Evolutionary conservation across 2,888 invertebrate species (phyloP).

Genomic region (Watsonalla cultraria): DNA sequence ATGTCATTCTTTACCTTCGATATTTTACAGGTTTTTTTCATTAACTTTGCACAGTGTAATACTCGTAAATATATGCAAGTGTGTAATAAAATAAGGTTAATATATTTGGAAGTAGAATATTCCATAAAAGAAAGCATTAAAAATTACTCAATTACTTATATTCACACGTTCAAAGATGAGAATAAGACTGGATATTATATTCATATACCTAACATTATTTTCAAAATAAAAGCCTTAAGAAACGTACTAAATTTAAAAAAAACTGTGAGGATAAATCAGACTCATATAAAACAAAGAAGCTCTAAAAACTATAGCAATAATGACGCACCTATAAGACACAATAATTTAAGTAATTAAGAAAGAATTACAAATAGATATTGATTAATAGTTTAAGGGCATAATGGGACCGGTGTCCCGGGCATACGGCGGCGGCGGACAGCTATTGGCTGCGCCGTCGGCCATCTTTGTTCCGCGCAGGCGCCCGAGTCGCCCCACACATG

Average conservation of each 20-base stretch:
- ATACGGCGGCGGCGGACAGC: slow-evolving; percentile 24
- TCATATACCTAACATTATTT: too few relatives aligned
- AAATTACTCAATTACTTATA: background rate
- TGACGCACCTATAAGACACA: too few relatives aligned
- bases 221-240: too few relatives aligned
- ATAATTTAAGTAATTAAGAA: slow-evolving; percentile 34
- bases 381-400: slow-evolving; percentile 60
- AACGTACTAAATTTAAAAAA: too few relatives aligned
- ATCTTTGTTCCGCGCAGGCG: slow-evolving; percentile 73
- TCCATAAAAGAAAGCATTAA: background rate
- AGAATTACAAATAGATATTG: slow-evolving; percentile 44
- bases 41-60: slow-evolving; percentile 23
- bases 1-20: slow-evolving; percentile 34
- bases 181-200: background rate
- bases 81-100: slow-evolving; percentile 4
- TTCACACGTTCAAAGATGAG: background rate
- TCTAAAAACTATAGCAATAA: slow-evolving; percentile 11
- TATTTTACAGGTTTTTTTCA: slow-evolving; percentile 29
- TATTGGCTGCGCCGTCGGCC: slow-evolving; percentile 67
- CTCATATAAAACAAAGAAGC: too few relatives aligned
- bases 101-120: background rate
- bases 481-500: slow-evolving; percentile 50
- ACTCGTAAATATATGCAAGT: slow-evolving; percentile 18
- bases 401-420: slow-evolving; percentile 49
- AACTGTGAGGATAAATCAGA: too few relatives aligned